These are phyloP conservation scores for Oceanites oceanicus DNA, from an alignment of 2,113 vertebrate species.

Conservation along the genomic window DNA sequence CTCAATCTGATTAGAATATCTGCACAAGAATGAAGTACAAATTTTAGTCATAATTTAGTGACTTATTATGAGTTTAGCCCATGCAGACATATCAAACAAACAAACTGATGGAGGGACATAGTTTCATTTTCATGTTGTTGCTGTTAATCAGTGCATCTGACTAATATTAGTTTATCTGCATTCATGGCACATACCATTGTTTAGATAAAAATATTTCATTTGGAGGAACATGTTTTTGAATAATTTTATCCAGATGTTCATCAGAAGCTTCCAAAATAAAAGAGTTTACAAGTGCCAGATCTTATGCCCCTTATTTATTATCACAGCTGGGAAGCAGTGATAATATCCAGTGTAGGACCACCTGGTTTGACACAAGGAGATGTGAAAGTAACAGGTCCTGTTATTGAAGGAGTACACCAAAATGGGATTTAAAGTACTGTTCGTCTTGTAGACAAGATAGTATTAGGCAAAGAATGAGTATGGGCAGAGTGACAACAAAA, in stretches of 20 bases:
- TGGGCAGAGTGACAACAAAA: neutral
- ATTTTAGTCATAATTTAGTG: neutral
- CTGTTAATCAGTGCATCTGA: neutral
- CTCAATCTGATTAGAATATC: neutral
- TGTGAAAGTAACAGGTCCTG: neutral
- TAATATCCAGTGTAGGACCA: neutral
- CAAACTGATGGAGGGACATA: neutral
- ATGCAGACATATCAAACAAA: neutral
- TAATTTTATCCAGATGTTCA: conserved; percentile 31
- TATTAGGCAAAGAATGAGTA: neutral
- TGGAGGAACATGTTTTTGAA: neutral
- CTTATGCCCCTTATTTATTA: conserved; percentile 26
- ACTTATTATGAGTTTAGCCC: neutral
- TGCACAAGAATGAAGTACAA: neutral
- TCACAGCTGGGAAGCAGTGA: conserved; percentile 24
- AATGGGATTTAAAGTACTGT: neutral
- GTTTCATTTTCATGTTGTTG: neutral
- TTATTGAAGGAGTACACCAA: neutral
- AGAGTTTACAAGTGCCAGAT: neutral
- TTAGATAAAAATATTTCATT: conserved; percentile 4
- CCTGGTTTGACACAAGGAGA: neutral
- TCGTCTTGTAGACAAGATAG: neutral
- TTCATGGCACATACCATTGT: neutral
- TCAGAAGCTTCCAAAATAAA: neutral
- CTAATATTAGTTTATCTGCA: neutral